These are phyloP conservation scores for Xylophagus ater DNA, from an alignment of 2,888 invertebrate genomes.

Conservation along the genomic window DNA sequence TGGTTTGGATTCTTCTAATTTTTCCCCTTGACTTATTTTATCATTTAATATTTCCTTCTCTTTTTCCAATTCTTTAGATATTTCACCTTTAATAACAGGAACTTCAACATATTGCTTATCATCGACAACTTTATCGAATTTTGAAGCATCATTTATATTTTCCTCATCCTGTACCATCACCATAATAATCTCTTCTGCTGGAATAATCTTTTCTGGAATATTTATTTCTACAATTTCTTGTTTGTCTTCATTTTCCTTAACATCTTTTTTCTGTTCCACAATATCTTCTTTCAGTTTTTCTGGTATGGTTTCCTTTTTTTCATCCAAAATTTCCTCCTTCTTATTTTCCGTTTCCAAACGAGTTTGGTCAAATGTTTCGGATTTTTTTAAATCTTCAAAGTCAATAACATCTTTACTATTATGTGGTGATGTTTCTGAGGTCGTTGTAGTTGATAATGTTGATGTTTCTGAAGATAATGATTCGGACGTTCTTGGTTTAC, in stretches of 20 bases:
- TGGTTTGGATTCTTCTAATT: conserved; percentile 22
- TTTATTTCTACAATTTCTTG: neutral
- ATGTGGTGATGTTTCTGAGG: conserved; percentile 19
- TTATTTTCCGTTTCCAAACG: neutral
- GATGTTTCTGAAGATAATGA: neutral
- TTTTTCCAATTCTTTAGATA: conserved; percentile 25
- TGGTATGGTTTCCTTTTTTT: neutral
- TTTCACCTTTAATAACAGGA: conserved; percentile 32
- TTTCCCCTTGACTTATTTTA: conserved; percentile 23
- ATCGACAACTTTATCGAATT: conserved; percentile 36
- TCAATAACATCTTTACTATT: conserved; percentile 38
- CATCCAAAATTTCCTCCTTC: conserved; percentile 4
- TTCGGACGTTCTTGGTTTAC: conserved; percentile 25
- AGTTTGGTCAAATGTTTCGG: conserved; percentile 14
- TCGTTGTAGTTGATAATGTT: conserved; percentile 18
- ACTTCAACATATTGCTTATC: conserved; percentile 39
- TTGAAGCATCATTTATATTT: conserved; percentile 28
- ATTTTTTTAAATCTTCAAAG: conserved; percentile 36
- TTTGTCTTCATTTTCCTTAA: conserved; percentile 26
- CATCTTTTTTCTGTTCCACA: too few species aligned
- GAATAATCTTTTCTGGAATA: conserved; percentile 16
- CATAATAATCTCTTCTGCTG: conserved; percentile 23
- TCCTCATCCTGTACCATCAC: conserved; percentile 32
- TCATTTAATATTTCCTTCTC: conserved; percentile 20
- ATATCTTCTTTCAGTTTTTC: neutral